Base-by-base conservation (phyloP, 2,888 invertebrate genomes). In the Ophion slaviceki region DNA sequence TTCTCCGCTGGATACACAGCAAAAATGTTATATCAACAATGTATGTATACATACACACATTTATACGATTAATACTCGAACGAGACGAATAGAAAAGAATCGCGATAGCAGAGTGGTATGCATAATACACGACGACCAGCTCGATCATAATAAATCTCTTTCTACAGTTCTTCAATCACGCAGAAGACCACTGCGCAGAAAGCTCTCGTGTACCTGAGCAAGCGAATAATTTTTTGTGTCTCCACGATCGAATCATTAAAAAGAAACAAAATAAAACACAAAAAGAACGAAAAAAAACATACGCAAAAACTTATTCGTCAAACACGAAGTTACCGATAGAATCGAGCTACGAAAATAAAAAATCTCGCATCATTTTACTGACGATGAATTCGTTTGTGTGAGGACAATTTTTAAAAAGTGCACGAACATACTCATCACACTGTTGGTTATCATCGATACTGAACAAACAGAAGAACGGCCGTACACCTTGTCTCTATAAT, bases 41-140 rank as follows among this genome's bases (percentile, higher is more conserved):
- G 14, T 14, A 64, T 57, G 53, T 40, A 57, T 75, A 79, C 0
- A 40, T 40, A 40, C 8, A 40, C 40, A 40, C 8, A 79, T 59
- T 64, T 79, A 70, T 47, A 79, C 79, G 82, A 82, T 85, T 76
- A 71, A 82, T 79, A 74, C 76, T 24, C 20, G 36, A 77, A 64
- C 66, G 82, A 53, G 61, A 85, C 71, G 82, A 79, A 80, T 57
- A 82, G 59, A 78, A 85, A 79, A 82, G 71, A 80, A 70, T 45
- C 14, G 75, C 57, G 14, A 8, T 14, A 61, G 24, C 11, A 64
- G 36, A 24, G 78, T 28, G 45, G n/a, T 40, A 28, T 66, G 66
- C 17, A 62, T 0, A 20, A 78, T 14, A n/a, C 6, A 14, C 45
- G n/a, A 45, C 36, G 28, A 14, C n/a, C 32, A 8, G 45, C 47